Conservation (phyloP, 1,140 invertebrate genomes). For the Sinonovacula constricta region DNA sequence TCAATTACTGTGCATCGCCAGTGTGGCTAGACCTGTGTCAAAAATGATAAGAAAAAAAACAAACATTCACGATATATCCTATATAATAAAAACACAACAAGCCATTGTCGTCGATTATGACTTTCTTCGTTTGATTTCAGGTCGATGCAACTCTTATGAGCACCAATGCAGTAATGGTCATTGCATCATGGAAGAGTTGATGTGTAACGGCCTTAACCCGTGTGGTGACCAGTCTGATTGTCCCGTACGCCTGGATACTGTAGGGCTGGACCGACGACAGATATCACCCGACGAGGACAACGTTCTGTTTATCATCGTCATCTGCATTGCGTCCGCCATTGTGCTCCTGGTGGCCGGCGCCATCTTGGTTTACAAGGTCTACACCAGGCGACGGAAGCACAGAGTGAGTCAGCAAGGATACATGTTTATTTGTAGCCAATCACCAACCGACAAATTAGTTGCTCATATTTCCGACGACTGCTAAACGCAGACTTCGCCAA, state of each 20-base stretch:
- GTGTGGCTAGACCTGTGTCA: too few species aligned
- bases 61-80: too few species aligned
- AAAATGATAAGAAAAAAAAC: too few species aligned
- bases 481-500: background rate
- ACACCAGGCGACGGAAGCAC: constrained; percentile 17
- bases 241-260: background rate
- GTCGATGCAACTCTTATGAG: constrained; percentile 38
- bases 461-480: background rate
- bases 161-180: constrained; percentile 23
- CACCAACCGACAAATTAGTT: background rate
- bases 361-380: constrained; percentile 7
- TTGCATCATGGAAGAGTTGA: constrained; percentile 41
- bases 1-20: too few species aligned
- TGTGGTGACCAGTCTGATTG: constrained; percentile 47
- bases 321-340: background rate
- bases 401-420: constrained; percentile 3
- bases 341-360: background rate
- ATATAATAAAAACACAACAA: too few species aligned
- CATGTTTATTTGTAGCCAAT: background rate
- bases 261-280: constrained; percentile 1
- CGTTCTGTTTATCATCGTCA: constrained; percentile 2
- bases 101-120: too few species aligned
- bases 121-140: too few species aligned
- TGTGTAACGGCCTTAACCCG: constrained; percentile 46
- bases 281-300: background rate